A percentile compares a stretch with the other conserved stretches of the same genome.
Evolutionary conservation across 2,113 vertebrate species (phyloP).

Genomic region (Oreocharis arfaki): DNA sequence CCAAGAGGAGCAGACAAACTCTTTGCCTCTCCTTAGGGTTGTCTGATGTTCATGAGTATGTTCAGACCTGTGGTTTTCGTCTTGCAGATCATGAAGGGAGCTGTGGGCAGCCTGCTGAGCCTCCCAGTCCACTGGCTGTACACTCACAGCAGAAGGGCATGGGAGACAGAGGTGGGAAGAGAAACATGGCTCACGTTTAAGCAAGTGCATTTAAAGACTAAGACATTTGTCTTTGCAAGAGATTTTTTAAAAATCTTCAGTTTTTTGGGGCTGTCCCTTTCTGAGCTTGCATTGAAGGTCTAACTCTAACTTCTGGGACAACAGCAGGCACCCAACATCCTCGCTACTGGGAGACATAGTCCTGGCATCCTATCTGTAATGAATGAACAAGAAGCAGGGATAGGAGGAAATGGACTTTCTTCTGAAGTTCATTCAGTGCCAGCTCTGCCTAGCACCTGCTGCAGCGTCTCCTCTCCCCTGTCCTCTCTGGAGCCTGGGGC

Average conservation of each 20-base stretch:
- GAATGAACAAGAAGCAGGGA: background rate
- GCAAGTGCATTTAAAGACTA: background rate
- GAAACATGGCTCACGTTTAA: accelerated
- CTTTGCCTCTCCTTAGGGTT: background rate
- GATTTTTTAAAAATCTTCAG: background rate
- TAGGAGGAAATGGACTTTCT: background rate
- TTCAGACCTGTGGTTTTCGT: background rate
- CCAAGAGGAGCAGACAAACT: background rate
- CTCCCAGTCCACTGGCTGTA: background rate
- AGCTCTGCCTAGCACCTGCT: background rate
- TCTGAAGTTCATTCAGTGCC: background rate
- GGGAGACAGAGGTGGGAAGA: background rate
- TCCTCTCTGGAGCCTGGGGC: background rate
- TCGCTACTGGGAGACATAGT: background rate
- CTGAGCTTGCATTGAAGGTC: background rate
- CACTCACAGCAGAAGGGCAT: background rate
- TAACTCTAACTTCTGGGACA: background rate
- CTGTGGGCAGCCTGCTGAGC: background rate
- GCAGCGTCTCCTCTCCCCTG: background rate
- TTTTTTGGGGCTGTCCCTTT: background rate
- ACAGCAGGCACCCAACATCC: background rate
- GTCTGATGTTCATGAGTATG: background rate
- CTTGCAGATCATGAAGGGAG: background rate
- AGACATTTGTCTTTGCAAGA: background rate
- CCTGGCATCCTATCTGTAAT: background rate